Evolutionary conservation across 2,113 vertebrate species (phyloP).

Genomic region (Gnathonemus echidnorhynchus): DNA sequence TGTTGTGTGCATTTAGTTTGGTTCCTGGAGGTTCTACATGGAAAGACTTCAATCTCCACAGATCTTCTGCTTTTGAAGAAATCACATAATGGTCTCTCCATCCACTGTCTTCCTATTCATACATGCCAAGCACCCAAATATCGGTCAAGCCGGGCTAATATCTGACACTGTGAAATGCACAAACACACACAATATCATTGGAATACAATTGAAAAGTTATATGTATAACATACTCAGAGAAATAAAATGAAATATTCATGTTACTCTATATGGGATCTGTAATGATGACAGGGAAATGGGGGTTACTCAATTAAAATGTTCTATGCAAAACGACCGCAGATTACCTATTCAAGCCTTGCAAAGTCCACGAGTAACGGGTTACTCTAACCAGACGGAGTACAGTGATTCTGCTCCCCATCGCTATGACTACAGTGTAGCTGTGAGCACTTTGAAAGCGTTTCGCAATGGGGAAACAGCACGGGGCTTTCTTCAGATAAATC

Average conservation of each 20-base stretch:
- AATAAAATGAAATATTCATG: not conserved
- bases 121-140: not conserved
- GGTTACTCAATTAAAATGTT: not conserved
- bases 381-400: not conserved
- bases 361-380: not conserved
- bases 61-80: not conserved
- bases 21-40: not conserved
- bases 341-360: not conserved
- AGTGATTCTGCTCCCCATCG: not conserved
- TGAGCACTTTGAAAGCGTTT: not conserved
- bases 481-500: slow-evolving; percentile 33
- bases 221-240: not conserved
- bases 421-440: not conserved
- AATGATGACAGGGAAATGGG: not conserved
- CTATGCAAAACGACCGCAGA: not conserved
- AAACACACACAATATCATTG: not conserved
- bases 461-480: not conserved
- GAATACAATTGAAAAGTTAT: not conserved
- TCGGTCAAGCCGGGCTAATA: not conserved
- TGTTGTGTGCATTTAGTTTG: not conserved
- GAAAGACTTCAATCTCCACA: not conserved
- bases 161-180: not conserved
- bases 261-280: not conserved
- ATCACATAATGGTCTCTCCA: not conserved
- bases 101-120: not conserved